Base-by-base conservation (phyloP, 1,140 invertebrate genomes). In the Macrobrachium nipponense region DNA sequence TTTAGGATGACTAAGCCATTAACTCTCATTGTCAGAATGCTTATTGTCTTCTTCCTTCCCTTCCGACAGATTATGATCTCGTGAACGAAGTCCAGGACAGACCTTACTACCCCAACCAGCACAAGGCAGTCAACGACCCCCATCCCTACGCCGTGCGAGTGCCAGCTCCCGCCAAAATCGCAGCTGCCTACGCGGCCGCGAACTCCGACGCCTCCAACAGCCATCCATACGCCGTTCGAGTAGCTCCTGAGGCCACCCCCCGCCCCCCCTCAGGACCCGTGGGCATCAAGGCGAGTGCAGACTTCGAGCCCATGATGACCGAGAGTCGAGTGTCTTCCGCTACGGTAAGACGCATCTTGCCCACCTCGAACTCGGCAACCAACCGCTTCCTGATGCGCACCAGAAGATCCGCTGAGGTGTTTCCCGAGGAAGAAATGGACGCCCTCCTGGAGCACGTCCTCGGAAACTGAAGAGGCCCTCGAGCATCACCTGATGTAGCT, bases 221-320 rank as follows among this genome's bases (percentile, higher is more conserved):
- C 51, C 76, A 79, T 20, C 76, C 76, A 8, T 60, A 79, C 18
- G 76, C 76, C 76, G 76, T 79, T 23, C 59, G 76, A 10, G 76
- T 79, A 0, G n/a, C 20, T 36, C 23, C 20, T 43, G 68, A 70
- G 20, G 20, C 17, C 5, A 23, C 68, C 23, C 18, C 68, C 6
- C 66, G 15, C 66, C 12, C 14, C 66, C 66, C 14, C 66, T n/a
- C 66, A 14, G 20, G 36, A 36, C 80, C 80, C 27, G 23, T 60
- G 2, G 80, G 80, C 59, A 82, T 82, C 80, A 82, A 82, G 59
- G 44, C 80, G 11, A 82, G 80, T 44, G 80, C 80, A n/a, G 80
- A 82, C 80, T 82, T 82, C 80, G 80, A 82, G 59, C 80, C 80
- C 11, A 82, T 82, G 80, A 82, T 75, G 80, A 75, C 58, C 43